These are phyloP conservation scores for Drosophila teissieri DNA, from an alignment of 1,140 invertebrate species.

Conservation along the genomic window DNA sequence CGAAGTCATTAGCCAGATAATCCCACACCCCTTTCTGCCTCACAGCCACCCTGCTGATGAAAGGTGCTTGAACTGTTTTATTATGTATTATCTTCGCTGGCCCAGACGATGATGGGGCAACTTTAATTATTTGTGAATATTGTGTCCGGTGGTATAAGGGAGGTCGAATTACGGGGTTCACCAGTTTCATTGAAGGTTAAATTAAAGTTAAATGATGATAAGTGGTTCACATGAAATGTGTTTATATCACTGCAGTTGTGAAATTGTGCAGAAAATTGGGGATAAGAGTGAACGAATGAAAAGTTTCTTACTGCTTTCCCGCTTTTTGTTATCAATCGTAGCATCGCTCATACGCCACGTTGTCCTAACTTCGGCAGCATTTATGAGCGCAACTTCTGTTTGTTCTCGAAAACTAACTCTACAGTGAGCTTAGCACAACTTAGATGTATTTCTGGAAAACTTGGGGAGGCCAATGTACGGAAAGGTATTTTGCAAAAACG, in stretches of 20 bases:
- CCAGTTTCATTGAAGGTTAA: constrained; percentile 62
- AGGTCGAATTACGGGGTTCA: constrained; percentile 10
- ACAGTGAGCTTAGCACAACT: constrained; percentile 14
- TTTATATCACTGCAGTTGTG: neutral
- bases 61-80: constrained; percentile 56
- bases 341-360: constrained; percentile 31
- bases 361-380: constrained; percentile 2
- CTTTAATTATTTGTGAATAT: constrained; percentile 65
- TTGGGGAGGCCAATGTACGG: constrained; percentile 6
- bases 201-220: constrained; percentile 61
- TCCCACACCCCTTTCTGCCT: neutral
- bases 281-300: neutral
- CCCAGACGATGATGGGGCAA: constrained; percentile 56
- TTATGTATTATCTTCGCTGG: constrained; percentile 29
- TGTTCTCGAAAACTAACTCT: constrained; percentile 18
- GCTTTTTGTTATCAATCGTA: neutral
- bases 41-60: neutral
- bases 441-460: constrained; percentile 22
- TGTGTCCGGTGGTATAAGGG: constrained; percentile 18
- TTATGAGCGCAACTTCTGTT: constrained; percentile 44
- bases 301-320: neutral
- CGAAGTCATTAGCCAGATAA: constrained; percentile 18
- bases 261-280: constrained; percentile 8
- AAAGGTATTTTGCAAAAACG: constrained; percentile 12
- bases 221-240: neutral